Evolutionary conservation across 2,888 invertebrate species (phyloP), one percentile per base, ranked within the genome.

Genomic region (Hyles lineata): DNA sequence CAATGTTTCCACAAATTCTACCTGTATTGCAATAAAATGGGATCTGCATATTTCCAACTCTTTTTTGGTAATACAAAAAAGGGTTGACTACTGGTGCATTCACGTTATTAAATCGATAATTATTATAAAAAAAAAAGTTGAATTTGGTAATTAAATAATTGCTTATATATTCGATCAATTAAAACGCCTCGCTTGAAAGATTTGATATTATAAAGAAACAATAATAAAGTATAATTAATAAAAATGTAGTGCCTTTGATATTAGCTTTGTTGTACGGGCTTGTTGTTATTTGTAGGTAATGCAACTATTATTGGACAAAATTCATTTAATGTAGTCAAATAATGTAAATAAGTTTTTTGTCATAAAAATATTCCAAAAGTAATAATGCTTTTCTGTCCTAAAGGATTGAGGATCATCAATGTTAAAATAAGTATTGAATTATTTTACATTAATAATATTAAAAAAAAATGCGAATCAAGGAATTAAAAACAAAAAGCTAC

Each of bases 201-300:
- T 67, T 67, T 63, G 63, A 35, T 61, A 62, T 32, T 62, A 63
- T 21, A 21, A 63, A 21, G 23, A 67, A 50, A 17, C 1, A 8
- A 50, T 67, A 67, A 67, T 23, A 63, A 2, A 50, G 50, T 23
- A 2, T 43, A 67, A 67, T 43, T 15, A 23, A 67, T 43, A 21
- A 67, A 43, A 67, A 23, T 50, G 67, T 67, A 67, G 67, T 67
- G 67, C 67, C 67, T 67, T 62, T 50, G 50, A 50, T 23, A 67
- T 50, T 21, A 6, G n/a, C 32, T 11, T 67, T 67, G 50, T 50
- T 50, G 67, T 67, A 23, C 17, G 67, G 43, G 67, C 43, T 67
- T 67, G 67, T 67, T 2, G 11, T 15, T 21, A 21, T 15, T n/a
- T n/a, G n/a, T 55, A n/a, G 8, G 11, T n/a, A 55, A 55, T 55